Conservation (phyloP, 2,888 invertebrate genomes). For the Priocnemis perturbator region DNA sequence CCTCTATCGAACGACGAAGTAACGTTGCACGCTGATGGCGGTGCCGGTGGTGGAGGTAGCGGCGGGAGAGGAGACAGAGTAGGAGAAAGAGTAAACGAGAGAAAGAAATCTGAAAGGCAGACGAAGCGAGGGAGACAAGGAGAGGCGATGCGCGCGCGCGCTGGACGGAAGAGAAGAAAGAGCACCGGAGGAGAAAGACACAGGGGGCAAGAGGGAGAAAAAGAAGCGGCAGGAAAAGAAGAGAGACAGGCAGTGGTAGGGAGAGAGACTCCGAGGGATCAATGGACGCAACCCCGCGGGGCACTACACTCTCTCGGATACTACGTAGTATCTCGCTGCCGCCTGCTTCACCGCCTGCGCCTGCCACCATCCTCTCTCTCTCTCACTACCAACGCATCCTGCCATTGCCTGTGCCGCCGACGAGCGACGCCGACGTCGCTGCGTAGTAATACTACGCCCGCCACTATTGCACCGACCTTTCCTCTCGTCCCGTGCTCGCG, state of each 20-base stretch:
- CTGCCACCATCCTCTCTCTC: no score
- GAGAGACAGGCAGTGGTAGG: conserved; percentile 21
- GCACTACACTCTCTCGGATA: conserved; percentile 65
- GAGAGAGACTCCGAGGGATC: conserved; percentile 59
- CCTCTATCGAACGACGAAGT: conserved; percentile 55
- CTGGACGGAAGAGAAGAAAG: conserved; percentile 5
- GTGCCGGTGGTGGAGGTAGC: conserved; percentile 14
- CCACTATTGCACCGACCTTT: conserved; percentile 45
- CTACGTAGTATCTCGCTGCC: conserved; percentile 59
- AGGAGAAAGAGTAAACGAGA: not conserved
- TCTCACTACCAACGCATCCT: no score
- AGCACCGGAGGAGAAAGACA: conserved; percentile 21
- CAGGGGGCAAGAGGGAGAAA: conserved; percentile 28
- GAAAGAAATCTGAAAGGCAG: not conserved
- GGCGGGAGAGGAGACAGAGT: conserved; percentile 29
- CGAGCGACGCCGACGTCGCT: conserved; percentile 27
- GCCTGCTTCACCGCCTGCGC: no score
- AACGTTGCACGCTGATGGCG: conserved; percentile 27
- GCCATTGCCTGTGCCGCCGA: conserved; percentile 1
- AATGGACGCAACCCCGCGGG: conserved; percentile 71
- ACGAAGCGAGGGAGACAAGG: conserved; percentile 11
- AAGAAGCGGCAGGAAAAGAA: conserved; percentile 15
- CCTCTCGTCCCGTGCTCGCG: no score
- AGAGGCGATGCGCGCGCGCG: conserved; percentile 6
- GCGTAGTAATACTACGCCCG: conserved; percentile 60